Percentiles rank a stretch among this genome's conserved stretches.
phyloP scores from a whole-genome alignment of 2,113 vertebrate species.

The Eclectus roratus region DNA sequence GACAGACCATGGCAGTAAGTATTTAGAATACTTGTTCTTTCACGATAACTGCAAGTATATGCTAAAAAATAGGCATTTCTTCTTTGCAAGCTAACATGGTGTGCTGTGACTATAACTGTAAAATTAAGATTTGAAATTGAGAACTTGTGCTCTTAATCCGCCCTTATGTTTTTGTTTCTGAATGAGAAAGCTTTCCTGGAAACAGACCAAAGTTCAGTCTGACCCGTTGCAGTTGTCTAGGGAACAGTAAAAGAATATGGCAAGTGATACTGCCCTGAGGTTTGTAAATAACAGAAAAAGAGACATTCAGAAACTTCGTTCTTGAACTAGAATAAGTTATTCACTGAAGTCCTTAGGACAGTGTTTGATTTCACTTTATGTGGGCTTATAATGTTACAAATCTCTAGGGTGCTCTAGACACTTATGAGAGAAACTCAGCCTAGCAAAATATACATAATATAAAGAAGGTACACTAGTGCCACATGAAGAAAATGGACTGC shows the following conservation, averaged over 20 bases:
- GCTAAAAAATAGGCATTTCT: not conserved
- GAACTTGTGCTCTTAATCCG: not conserved
- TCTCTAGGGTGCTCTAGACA: not conserved
- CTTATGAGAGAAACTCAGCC: not conserved
- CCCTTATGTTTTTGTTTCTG: not conserved
- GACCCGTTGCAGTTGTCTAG: not conserved
- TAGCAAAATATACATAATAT: not conserved
- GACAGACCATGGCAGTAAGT: constrained; percentile 94
- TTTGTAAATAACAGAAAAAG: constrained; percentile 13
- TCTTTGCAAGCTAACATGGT: not conserved
- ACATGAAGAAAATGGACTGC: not conserved
- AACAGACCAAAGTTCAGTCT: not conserved
- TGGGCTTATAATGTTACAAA: not conserved
- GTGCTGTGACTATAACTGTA: not conserved
- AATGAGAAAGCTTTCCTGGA: constrained; percentile 18
- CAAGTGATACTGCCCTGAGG: not conserved
- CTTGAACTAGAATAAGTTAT: not conserved
- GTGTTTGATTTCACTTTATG: constrained; percentile 1
- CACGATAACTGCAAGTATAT: not conserved
- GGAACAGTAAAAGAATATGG: constrained; percentile 1
- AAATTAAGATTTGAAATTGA: not conserved
- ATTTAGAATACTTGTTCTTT: constrained; percentile 1
- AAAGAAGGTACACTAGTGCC: not conserved
- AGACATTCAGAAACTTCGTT: not conserved
- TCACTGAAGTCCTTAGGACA: not conserved